phyloP scores from a whole-genome alignment of 2,888 invertebrate genomes.

The Sarcophaga rosellei region DNA sequence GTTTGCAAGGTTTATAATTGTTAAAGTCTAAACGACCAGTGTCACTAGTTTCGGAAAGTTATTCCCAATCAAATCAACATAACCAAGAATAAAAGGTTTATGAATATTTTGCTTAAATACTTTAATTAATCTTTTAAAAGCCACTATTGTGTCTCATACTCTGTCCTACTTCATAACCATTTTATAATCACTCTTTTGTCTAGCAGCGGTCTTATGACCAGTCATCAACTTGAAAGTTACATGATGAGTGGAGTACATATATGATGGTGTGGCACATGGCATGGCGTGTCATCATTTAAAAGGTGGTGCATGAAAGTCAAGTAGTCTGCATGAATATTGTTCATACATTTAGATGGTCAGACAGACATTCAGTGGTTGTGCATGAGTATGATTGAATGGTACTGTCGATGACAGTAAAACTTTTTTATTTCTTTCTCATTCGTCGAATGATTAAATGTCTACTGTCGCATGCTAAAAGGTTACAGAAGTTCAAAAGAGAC shows the following conservation, averaged over 20 bases:
- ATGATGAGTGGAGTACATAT: neutral
- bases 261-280: neutral
- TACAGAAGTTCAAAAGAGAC: constrained; percentile 55
- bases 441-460: neutral
- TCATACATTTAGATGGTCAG: constrained; percentile 6
- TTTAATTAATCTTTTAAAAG: too few relatives aligned
- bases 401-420: neutral
- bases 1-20: too few relatives aligned
- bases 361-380: neutral
- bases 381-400: neutral
- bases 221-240: neutral
- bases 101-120: too few relatives aligned
- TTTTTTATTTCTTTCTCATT: neutral
- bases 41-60: too few relatives aligned
- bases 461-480: constrained; percentile 47
- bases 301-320: constrained; percentile 67
- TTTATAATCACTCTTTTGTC: neutral
- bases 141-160: neutral
- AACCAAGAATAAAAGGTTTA: too few relatives aligned
- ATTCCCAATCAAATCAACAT: too few relatives aligned
- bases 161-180: neutral
- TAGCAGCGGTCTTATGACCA: neutral
- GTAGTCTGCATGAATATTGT: constrained; percentile 64
- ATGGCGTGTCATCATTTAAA: constrained; percentile 38
- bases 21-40: too few relatives aligned